Conservation (phyloP, 1,140 invertebrate genomes). For the Acromyrmex echinatior region DNA sequence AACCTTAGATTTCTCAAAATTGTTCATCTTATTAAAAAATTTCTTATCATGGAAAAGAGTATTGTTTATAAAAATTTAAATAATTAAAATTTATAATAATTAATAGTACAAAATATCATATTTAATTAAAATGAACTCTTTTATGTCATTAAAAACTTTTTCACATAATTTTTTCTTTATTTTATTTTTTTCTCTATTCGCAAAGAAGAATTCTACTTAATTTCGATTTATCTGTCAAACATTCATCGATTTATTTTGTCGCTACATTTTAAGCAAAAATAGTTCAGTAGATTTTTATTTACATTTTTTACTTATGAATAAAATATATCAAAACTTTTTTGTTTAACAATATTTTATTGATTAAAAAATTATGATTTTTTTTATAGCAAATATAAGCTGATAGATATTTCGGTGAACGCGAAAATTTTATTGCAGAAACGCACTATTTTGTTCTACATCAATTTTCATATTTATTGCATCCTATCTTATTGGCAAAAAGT, state of each 20-base stretch:
- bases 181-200: background rate
- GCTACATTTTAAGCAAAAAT: background rate
- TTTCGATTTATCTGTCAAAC: background rate
- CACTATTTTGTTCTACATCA: conserved; percentile 22
- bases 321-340: background rate
- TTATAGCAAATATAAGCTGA: background rate
- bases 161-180: background rate
- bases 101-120: background rate
- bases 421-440: background rate
- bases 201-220: background rate
- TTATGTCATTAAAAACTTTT: background rate
- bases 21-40: background rate
- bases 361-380: background rate
- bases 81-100: background rate
- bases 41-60: background rate
- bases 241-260: conserved; percentile 19
- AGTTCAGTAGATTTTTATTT: background rate
- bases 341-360: background rate
- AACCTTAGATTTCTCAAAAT: conserved; percentile 45
- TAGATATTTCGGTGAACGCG: background rate
- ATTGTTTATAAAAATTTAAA: background rate
- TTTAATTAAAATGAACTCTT: background rate
- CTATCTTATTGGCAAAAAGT: background rate
- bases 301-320: conserved; percentile 4
- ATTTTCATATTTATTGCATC: background rate